Evolutionary conservation across 2,113 vertebrate genomes (phyloP), one percentile per base, ranked within the genome.

Genomic region (Cryptoleucopteryx plumbea): DNA sequence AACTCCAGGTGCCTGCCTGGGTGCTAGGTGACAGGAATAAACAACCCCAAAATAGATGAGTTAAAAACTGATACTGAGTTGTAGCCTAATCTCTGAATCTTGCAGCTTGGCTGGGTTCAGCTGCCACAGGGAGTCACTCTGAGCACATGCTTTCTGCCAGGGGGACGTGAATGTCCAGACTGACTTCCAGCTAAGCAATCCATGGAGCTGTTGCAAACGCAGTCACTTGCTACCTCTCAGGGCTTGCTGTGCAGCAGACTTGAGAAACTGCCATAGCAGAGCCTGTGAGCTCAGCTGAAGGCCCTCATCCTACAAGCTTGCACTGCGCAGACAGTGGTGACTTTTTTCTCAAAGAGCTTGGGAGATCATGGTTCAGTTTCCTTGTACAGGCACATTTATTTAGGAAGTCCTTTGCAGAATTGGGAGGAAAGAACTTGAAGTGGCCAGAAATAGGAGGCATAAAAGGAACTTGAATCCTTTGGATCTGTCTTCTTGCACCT

Each of bases 151-250:
- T 56, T 71, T 55, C 3, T 65, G 74, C 65, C 13, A 6, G 9
- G 3, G 36, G 21, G 27, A 40, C 4, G 0, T 2, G 0, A 9
- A 6, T 25, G 26, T 18, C 67, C 63, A 14, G 65, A 6, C 26
- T 6, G 1, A 38, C 23, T 32, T 52, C 48, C 31, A 31, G 58
- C 43, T 13, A 38, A 68, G 87, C 63, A 5, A 5, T 15, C 42
- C 27, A 3, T 2, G 9, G 63, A 67, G 74, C 86, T 45, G 20
- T 26, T 55, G 74, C 48, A 34, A 16, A 56, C 1, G 1, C 66
- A 36, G 50, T 13, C 73, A 2, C 47, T 6, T 32, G 7, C 93
- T 36, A 8, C 55, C 43, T 36, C 50, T 50, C 36, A 4, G 43
- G n/a, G 26, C n/a, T 80, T 9, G 1, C 38, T 47, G 42, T 36